Evolutionary conservation across 2,113 vertebrate species (phyloP).

Genomic region (Tyrannus savana): DNA sequence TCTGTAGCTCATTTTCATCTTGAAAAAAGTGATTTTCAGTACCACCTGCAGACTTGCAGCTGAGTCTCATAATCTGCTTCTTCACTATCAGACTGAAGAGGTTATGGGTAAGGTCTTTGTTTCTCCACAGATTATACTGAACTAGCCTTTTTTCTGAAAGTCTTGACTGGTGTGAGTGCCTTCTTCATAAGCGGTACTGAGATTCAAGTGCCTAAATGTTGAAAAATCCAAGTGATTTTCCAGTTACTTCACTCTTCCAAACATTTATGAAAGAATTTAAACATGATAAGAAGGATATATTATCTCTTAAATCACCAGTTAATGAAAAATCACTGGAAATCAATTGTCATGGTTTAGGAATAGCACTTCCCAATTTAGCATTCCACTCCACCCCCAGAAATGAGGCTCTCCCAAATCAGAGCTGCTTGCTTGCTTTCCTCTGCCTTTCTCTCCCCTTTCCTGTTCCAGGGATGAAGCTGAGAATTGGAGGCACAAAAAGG

Average conservation of each 20-base stretch:
- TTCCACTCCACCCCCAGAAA: too few species aligned
- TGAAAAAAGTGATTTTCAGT: background rate
- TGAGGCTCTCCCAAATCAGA: background rate
- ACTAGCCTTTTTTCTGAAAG: background rate
- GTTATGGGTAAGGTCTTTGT: background rate
- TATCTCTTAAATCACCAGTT: background rate
- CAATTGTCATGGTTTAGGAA: background rate
- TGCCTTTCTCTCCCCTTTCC: background rate
- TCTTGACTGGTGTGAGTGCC: background rate
- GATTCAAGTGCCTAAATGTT: background rate
- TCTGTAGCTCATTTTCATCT: background rate
- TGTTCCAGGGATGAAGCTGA: fast-evolving
- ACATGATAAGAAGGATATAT: background rate
- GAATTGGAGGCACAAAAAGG: background rate
- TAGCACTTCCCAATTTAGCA: background rate
- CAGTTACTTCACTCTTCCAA: background rate
- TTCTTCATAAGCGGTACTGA: background rate
- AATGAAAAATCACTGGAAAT: background rate
- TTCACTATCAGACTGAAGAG: background rate
- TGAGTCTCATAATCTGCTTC: background rate
- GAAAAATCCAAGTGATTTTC: background rate
- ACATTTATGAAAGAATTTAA: background rate
- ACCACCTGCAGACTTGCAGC: background rate
- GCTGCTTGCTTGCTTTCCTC: background rate
- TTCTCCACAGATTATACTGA: background rate